phyloP scores from a whole-genome alignment of 2,797 vertebrate genomes.

The Triplophysa bombifrons region DNA sequence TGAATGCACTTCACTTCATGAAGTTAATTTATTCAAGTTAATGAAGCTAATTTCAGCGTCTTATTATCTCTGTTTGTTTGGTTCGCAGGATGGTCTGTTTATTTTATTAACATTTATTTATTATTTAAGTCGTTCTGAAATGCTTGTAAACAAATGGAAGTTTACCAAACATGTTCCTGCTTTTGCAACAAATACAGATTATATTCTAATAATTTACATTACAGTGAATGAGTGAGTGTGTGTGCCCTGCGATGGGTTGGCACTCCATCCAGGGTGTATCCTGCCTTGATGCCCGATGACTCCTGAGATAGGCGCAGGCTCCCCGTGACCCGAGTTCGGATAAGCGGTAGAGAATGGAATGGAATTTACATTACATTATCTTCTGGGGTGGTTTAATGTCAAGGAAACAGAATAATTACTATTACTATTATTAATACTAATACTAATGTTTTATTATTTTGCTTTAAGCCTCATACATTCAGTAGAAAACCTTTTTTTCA shows the following conservation, averaged over 20 bases:
- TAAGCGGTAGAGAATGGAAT: too few relatives aligned
- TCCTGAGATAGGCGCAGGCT: too few relatives aligned
- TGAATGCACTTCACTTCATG: neutral
- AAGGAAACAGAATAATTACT: neutral
- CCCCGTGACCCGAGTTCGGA: too few relatives aligned
- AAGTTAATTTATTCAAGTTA: conserved; percentile 9
- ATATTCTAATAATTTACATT: neutral
- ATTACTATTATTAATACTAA: neutral
- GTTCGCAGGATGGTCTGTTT: neutral
- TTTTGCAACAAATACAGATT: neutral
- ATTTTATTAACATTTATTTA: neutral
- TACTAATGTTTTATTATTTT: neutral
- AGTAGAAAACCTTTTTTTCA: neutral
- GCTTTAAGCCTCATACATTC: neutral
- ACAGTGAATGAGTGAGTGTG: too few relatives aligned
- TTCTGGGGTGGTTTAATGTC: neutral
- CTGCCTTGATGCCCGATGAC: too few relatives aligned
- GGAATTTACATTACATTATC: neutral
- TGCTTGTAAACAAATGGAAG: neutral
- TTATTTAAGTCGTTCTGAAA: neutral
- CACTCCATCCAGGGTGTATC: too few relatives aligned
- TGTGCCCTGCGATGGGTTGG: too few relatives aligned
- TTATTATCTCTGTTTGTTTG: conserved; percentile 1
- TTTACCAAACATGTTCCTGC: neutral
- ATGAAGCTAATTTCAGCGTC: neutral